Percentiles rank a stretch among this genome's conserved stretches.
phyloP scores from a whole-genome alignment of 2,888 invertebrate species.

The Mechanitis messenoides region DNA sequence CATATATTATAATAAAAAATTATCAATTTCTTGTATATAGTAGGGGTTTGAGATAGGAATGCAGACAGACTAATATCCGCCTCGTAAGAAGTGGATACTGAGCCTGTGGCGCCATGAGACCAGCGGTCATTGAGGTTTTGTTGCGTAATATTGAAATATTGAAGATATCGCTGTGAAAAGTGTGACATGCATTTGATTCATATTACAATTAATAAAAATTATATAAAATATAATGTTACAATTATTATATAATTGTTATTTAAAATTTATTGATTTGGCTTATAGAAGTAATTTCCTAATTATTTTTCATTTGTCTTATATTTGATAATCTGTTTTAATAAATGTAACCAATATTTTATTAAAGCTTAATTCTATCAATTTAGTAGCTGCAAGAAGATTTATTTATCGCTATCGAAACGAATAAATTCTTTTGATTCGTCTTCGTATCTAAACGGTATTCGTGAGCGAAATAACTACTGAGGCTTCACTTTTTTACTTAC shows the following conservation, averaged over 20 bases:
- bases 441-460: slow-evolving; percentile 31
- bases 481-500: slow-evolving; percentile 43
- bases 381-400: slow-evolving; percentile 39
- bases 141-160: too few species aligned
- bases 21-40: not conserved
- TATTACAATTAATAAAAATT: too few species aligned
- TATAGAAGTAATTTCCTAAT: too few species aligned
- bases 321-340: too few species aligned
- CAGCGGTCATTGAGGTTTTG: slow-evolving; percentile 14
- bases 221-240: too few species aligned
- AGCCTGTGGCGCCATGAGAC: slow-evolving; percentile 33
- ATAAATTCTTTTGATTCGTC: slow-evolving; percentile 57
- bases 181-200: too few species aligned
- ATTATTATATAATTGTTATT: too few species aligned
- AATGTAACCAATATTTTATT: too few species aligned
- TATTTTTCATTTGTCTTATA: too few species aligned
- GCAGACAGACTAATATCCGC: slow-evolving; percentile 61
- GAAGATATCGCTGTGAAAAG: too few species aligned
- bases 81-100: slow-evolving; percentile 43
- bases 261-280: too few species aligned
- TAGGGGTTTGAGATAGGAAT: slow-evolving; percentile 39
- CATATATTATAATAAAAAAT: too few species aligned
- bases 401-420: slow-evolving; percentile 59
- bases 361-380: slow-evolving; percentile 8
- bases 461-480: slow-evolving; percentile 30